These are phyloP conservation scores for Cyanoramphus novaezelandiae DNA, from an alignment of 2,113 vertebrate species.

Conservation along the genomic window DNA sequence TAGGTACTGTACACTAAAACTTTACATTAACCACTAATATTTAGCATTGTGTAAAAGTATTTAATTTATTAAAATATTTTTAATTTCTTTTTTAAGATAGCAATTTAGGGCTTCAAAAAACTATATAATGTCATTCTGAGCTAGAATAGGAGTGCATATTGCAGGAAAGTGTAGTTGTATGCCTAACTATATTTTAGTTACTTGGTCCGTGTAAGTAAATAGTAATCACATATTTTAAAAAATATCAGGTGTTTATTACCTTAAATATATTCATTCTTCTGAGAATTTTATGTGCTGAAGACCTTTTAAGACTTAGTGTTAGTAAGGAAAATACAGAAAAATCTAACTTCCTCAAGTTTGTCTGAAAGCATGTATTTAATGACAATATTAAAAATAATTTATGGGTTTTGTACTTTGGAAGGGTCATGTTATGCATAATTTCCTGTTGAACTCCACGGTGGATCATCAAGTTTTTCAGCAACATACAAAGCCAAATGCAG, in stretches of 20 bases:
- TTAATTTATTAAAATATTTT: background rate
- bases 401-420: accelerated
- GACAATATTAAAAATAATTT: background rate
- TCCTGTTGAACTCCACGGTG: background rate
- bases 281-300: background rate
- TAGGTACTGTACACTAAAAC: background rate
- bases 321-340: background rate
- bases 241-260: background rate
- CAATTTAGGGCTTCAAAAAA: background rate
- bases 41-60: background rate
- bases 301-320: background rate
- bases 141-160: background rate
- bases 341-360: background rate
- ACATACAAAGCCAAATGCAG: background rate
- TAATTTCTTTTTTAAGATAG: background rate
- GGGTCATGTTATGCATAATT: background rate
- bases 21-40: background rate
- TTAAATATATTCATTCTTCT: background rate
- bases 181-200: background rate
- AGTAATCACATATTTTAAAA: background rate
- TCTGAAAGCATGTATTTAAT: background rate
- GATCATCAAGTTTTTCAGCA: background rate
- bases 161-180: background rate
- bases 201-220: background rate
- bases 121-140: background rate